phyloP scores from a whole-genome alignment of 2,797 vertebrate species.

The Cottoperca gobio region DNA sequence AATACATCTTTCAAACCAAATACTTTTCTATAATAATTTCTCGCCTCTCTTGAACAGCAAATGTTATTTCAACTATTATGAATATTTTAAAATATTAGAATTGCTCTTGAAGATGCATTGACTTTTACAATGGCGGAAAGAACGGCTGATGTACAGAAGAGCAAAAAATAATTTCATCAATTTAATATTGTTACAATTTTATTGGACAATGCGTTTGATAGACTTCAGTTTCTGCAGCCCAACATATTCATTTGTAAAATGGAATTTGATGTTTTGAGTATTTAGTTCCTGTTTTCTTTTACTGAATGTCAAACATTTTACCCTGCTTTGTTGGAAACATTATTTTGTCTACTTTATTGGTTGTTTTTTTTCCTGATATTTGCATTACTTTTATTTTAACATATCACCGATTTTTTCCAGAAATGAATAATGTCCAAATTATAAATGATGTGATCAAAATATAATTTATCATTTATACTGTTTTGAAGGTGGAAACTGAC shows the following conservation, averaged over 20 bases:
- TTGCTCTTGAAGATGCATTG: constrained; percentile 21
- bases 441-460: constrained; percentile 41
- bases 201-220: constrained; percentile 13
- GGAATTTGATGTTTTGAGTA: constrained; percentile 9
- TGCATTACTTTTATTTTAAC: constrained; percentile 17
- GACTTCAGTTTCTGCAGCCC: constrained; percentile 10
- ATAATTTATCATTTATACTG: constrained; percentile 21
- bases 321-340: background rate
- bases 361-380: constrained; percentile 2
- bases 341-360: constrained; percentile 13
- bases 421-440: constrained; percentile 33
- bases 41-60: constrained; percentile 18
- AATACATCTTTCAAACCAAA: constrained; percentile 46
- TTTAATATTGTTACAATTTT: background rate
- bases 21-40: constrained; percentile 40
- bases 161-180: constrained; percentile 8
- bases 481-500: constrained; percentile 41
- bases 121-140: constrained; percentile 18
- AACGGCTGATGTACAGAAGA: background rate
- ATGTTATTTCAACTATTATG: constrained; percentile 26
- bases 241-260: background rate
- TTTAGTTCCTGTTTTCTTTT: background rate
- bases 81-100: constrained; percentile 39
- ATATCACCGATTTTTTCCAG: constrained; percentile 17
- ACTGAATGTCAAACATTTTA: constrained; percentile 3